Evolutionary conservation across 2,113 vertebrate genomes (phyloP).

Genomic region (Vulpes vulpes): DNA sequence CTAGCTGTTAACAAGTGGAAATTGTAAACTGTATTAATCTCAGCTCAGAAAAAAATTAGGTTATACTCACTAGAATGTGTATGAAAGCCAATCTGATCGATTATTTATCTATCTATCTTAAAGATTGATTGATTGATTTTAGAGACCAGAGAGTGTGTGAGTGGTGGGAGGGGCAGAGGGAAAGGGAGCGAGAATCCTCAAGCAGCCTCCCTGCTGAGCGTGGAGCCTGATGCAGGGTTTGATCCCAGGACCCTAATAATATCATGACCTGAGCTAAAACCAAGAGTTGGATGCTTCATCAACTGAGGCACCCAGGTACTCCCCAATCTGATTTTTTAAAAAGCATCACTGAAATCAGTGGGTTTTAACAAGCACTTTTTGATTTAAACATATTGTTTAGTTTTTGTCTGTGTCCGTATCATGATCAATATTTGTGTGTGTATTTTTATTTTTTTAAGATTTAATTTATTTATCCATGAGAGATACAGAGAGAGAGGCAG

Average conservation of each 20-base stretch:
- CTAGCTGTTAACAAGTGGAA: slow-evolving; percentile 17
- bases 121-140: not conserved
- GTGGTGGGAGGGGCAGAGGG: not conserved
- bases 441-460: not conserved
- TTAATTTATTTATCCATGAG: no score
- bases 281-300: not conserved
- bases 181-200: not conserved
- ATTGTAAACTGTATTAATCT: not conserved
- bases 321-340: not conserved
- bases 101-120: not conserved
- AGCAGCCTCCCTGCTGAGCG: not conserved
- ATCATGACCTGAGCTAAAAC: not conserved
- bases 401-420: not conserved
- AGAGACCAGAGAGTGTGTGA: not conserved
- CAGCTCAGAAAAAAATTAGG: not conserved
- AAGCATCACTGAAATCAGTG: not conserved
- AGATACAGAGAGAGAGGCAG: no score
- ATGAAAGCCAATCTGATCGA: slow-evolving; percentile 7
- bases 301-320: not conserved
- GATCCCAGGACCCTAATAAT: not conserved
- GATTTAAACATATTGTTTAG: not conserved
- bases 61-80: not conserved
- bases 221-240: not conserved
- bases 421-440: not conserved
- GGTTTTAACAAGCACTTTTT: slow-evolving; percentile 24